Conservation (phyloP, 2,113 vertebrate species). For the Malurus elegans region DNA sequence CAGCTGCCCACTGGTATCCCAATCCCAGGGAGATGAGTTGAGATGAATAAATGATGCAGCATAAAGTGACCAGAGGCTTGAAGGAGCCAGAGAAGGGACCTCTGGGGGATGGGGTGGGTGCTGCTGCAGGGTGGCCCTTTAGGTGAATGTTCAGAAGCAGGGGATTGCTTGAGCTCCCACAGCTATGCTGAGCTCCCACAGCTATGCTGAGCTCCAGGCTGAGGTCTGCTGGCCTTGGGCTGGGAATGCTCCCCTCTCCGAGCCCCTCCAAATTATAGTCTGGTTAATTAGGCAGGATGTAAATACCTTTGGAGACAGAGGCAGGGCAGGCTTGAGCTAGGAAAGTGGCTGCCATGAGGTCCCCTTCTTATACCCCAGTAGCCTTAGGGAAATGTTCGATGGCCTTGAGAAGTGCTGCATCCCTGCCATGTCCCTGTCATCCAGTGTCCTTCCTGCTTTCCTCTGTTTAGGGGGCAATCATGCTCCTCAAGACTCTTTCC, state of each 20-base stretch:
- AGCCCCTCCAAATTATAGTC: background rate
- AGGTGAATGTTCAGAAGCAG: background rate
- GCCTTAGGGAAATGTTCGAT: background rate
- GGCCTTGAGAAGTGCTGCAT: background rate
- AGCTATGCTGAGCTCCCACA: background rate
- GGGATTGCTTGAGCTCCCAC: rapidly evolving
- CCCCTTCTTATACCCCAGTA: background rate
- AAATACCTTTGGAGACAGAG: background rate
- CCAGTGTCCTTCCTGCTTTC: background rate
- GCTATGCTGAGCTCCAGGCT: background rate
- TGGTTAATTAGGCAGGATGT: background rate
- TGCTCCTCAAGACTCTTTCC: background rate
- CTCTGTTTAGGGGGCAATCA: background rate
- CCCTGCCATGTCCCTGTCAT: background rate
- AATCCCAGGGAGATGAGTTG: background rate
- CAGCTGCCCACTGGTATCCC: background rate
- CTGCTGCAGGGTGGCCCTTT: background rate
- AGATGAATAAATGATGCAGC: background rate
- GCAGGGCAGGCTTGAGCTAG: background rate
- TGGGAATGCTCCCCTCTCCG: background rate
- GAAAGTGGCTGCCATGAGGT: background rate
- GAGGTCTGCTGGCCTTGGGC: background rate
- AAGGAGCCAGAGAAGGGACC: background rate
- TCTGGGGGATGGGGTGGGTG: background rate
- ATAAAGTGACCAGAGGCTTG: background rate